A percentile compares a stretch with the other conserved stretches of the same genome.
Evolutionary conservation across 2,888 invertebrate species (phyloP).

Genomic region (Andrena camellia): DNA sequence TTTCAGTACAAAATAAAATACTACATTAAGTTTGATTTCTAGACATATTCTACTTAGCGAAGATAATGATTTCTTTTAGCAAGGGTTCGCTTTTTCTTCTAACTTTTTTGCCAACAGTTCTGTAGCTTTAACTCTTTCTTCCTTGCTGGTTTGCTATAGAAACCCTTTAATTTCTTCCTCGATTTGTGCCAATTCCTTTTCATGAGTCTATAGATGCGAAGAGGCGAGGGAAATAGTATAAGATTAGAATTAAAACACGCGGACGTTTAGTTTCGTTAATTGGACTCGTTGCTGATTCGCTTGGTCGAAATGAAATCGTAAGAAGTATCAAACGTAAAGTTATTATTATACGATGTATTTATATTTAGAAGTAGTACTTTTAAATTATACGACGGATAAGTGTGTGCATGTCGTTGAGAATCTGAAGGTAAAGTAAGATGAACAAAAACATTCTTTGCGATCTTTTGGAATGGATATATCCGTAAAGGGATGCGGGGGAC

Average conservation of each 20-base stretch:
- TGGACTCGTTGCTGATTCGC: neutral
- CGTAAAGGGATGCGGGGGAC: neutral
- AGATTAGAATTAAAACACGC: conserved; percentile 5
- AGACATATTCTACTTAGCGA: conserved; percentile 51
- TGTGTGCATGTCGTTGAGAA: conserved; percentile 18
- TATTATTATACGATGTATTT: conserved; percentile 14
- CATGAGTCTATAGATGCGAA: conserved; percentile 27
- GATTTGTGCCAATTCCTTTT: conserved; percentile 40
- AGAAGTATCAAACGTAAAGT: conserved; percentile 14
- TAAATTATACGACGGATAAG: conserved; percentile 26
- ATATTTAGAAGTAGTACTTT: conserved; percentile 7
- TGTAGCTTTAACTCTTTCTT: conserved; percentile 62
- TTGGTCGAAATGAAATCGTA: conserved; percentile 5
- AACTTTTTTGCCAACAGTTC: conserved; percentile 62
- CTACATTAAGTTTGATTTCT: conserved; percentile 42
- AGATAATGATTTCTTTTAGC: conserved; percentile 52
- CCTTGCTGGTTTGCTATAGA: conserved; percentile 61
- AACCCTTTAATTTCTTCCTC: conserved; percentile 33
- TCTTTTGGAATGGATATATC: conserved; percentile 1
- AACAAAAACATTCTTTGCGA: conserved; percentile 20
- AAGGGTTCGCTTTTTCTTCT: conserved; percentile 65
- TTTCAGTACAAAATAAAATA: conserved; percentile 36
- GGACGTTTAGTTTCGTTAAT: conserved; percentile 6
- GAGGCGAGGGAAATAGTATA: conserved; percentile 8
- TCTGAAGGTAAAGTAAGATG: conserved; percentile 30